Evolutionary conservation across 2,888 invertebrate genomes (phyloP), one percentile per base, ranked within the genome.

Genomic region (Alloplasta piceator): DNA sequence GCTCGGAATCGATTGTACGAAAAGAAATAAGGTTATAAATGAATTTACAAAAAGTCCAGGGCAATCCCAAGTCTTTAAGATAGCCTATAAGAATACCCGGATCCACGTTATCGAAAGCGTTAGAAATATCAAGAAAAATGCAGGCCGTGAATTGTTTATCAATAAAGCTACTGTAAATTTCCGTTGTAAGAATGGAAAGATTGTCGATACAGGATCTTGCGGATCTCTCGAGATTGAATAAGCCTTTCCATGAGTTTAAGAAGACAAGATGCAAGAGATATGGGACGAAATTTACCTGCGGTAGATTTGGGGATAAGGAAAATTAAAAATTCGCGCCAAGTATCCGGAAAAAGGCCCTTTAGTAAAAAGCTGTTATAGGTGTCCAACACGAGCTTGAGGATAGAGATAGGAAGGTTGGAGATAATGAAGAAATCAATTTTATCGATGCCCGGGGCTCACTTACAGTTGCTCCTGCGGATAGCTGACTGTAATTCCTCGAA

Each of bases 71-170:
- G n/a, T n/a, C n/a, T n/a, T n/a, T n/a, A n/a, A n/a, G n/a, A n/a
- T n/a, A 41, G 1, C n/a, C 10, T 7, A 38, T 9, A 5, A 73
- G 52, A 2, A 41, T 72, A 6, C 26, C n/a, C 0, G 78, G 78
- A 12, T 71, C 66, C 7, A 78, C 78, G 5, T 75, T 60, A 26
- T 76, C 82, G 12, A 79, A 82, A 4, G 77, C 77, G 9, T 70
- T 77, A 9, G 68, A 58, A 4, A 43, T 50, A 6, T 78, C 73
- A 4, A 78, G 10, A 6, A 67, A 73, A 4, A 67, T 41, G n/a
- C 39, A 12, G 4, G 64, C 41, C 3, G 71, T 43, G n/a, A 6
- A 39, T 46, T 71, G 48, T 5, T 46, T n/a, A 0, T 50, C 9
- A 6, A n/a, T n/a, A n/a, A n/a, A n/a, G n/a, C n/a, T n/a, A n/a